Conservation (phyloP, 2,113 vertebrate species). For the Toxostoma redivivum region DNA sequence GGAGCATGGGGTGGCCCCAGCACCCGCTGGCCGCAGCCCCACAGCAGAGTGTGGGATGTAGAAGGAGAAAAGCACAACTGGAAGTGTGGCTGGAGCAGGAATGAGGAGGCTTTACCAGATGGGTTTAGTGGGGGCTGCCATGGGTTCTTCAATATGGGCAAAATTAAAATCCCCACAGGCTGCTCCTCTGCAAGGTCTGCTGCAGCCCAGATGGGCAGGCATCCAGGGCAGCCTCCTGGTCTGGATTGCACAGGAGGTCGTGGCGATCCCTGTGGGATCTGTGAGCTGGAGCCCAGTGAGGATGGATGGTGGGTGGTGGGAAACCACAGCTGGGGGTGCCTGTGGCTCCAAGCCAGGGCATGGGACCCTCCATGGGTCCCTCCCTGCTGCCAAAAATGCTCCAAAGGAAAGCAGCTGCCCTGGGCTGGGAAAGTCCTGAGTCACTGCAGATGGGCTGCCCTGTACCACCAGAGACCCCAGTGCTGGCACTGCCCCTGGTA, state of each 20-base stretch:
- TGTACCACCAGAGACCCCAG: neutral
- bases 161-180: neutral
- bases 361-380: fast-evolving
- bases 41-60: neutral
- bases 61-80: neutral
- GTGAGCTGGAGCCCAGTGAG: fast-evolving
- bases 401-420: neutral
- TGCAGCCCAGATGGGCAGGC: neutral
- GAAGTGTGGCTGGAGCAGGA: neutral
- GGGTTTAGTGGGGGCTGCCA: neutral
- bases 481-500: neutral
- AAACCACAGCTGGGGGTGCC: fast-evolving
- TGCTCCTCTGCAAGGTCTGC: neutral
- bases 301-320: neutral
- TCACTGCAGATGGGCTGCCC: neutral
- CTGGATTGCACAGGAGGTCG: neutral
- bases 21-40: neutral
- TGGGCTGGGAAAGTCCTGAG: neutral
- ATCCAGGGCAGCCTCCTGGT: neutral
- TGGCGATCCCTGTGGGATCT: neutral
- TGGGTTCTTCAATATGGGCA: neutral
- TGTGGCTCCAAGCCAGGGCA: neutral
- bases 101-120: neutral
- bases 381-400: fast-evolving
- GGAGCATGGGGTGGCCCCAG: neutral